Base-by-base conservation (phyloP, 2,113 vertebrate species). In the Tinamus guttatus region DNA sequence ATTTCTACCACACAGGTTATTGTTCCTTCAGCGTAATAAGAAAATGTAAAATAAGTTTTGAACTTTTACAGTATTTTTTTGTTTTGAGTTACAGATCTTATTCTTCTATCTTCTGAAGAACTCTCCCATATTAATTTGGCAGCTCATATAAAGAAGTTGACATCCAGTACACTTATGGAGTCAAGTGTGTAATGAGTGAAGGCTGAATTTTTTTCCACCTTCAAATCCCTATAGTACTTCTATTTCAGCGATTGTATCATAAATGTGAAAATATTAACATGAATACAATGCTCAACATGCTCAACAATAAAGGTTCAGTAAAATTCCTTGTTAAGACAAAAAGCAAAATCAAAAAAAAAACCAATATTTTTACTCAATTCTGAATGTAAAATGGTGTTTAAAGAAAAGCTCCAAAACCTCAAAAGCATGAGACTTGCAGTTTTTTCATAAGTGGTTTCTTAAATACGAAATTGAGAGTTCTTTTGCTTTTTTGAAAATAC, bases 401-500 rank as follows among this genome's bases (percentile, higher is more conserved):
- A 77, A 89, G 85, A 43, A 87, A 75, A 91, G 73, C 62, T 63
- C 5, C 20, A 58, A 79, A 78, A 47, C 25, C 20, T 45, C 36
- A 63, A 60, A 18, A 7, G 8, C 12, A 41, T 77, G 30, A 59
- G 25, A 36, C 70, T 32, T 67, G 45, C 74, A 64, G 2, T 22
- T 52, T 90, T 94, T 87, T 85, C n/a, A 7, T 59, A 64, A 11
- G 43, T 41, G 32, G 3, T 81, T 90, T 65, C 51, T 41, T 91
- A 49, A 81, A 71, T 94, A 75, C 67, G 68, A 81, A 51, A 52
- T 65, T 62, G 40, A 91, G 81, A 95, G 45, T 32, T 87, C 54
- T 43, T 94, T 92, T 88, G 6, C 56, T 85, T 87, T 87, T 32
- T 86, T 25, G n/a, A n/a, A 86, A 70, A 54, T 83, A 82, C 45